These are phyloP conservation scores for Drosophila simulans DNA, from an alignment of 1,140 invertebrate species.

Conservation along the genomic window DNA sequence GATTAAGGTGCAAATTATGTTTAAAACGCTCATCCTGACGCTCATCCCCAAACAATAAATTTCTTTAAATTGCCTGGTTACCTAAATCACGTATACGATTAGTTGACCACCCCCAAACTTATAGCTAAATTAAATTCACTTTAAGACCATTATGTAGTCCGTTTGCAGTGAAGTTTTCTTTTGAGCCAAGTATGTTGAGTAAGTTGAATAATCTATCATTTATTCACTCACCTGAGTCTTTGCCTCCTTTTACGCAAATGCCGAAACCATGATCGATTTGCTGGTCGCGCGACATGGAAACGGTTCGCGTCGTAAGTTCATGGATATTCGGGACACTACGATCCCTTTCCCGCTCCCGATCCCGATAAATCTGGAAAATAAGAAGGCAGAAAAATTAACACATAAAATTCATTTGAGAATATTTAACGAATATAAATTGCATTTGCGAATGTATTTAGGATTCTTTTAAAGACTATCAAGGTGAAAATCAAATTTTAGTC, in stretches of 20 bases:
- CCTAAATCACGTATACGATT: background rate
- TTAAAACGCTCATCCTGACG: too few relatives aligned
- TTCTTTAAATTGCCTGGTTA: background rate
- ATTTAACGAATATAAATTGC: too few relatives aligned
- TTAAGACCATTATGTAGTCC: too few relatives aligned
- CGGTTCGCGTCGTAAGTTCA: constrained; percentile 91
- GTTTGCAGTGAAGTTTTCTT: background rate
- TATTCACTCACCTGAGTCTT: constrained; percentile 89
- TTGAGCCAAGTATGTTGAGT: too few relatives aligned
- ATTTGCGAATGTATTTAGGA: too few relatives aligned
- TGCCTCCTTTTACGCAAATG: constrained; percentile 95
- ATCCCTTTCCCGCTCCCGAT: constrained; percentile 80
- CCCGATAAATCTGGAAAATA: constrained; percentile 71
- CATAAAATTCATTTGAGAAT: too few relatives aligned
- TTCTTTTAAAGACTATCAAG: too few relatives aligned
- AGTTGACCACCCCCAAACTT: too few relatives aligned
- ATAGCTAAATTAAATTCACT: too few relatives aligned
- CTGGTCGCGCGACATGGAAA: constrained; percentile 92
- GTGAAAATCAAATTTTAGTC: too few relatives aligned
- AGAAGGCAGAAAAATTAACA: too few relatives aligned
- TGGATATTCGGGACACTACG: constrained; percentile 88
- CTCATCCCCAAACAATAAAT: background rate
- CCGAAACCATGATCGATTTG: constrained; percentile 93
- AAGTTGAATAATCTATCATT: too few relatives aligned
- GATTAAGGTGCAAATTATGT: background rate